Evolutionary conservation across 2,888 invertebrate species (phyloP).

Genomic region (Drosophila seclusa): DNA sequence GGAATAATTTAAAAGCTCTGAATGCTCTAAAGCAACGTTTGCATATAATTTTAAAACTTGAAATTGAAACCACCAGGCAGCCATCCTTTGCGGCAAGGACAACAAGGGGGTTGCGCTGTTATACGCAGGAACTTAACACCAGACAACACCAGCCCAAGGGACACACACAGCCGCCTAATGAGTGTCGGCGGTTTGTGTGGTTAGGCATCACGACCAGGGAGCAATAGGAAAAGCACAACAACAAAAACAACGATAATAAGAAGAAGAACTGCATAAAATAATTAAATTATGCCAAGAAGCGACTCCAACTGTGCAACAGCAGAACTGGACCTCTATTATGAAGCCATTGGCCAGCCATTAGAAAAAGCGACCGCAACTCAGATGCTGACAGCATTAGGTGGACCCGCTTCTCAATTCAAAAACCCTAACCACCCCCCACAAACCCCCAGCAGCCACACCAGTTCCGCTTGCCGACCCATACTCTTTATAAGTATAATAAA

Average conservation of each 20-base stretch:
- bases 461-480: background rate
- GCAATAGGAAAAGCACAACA: constrained; percentile 2
- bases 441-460: background rate
- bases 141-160: constrained; percentile 45
- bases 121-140: constrained; percentile 48
- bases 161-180: constrained; percentile 63
- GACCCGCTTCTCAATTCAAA: background rate
- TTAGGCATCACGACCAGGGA: constrained; percentile 21
- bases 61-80: constrained; percentile 24
- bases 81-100: background rate
- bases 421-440: background rate
- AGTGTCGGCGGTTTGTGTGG: constrained; percentile 75
- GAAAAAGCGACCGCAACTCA: constrained; percentile 19
- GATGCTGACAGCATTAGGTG: constrained; percentile 1
- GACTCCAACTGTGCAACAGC: constrained; percentile 32
- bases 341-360: constrained; percentile 72
- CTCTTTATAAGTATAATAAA: constrained; percentile 63
- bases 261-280: constrained; percentile 61
- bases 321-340: constrained; percentile 71
- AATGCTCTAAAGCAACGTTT: constrained; percentile 15
- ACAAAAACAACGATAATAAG: background rate
- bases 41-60: constrained; percentile 33
- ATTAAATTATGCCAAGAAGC: constrained; percentile 69
- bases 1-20: background rate
- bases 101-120: background rate